Evolutionary conservation across 2,797 vertebrate genomes (phyloP), one percentile per base, ranked within the genome.

Genomic region (Poeciliopsis gracilis): DNA sequence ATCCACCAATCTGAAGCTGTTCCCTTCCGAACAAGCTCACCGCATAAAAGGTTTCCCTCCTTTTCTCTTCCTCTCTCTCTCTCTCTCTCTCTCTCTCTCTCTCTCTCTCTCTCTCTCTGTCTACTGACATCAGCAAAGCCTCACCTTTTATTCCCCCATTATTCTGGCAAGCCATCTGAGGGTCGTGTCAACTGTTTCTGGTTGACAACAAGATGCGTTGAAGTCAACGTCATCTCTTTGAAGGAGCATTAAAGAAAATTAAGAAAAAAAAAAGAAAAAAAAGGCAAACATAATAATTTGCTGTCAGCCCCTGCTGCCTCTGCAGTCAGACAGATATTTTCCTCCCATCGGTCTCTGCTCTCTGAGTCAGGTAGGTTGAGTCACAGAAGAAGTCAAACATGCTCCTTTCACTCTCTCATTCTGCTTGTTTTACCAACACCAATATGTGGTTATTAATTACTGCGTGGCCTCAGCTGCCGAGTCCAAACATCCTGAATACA

Each of bases 381-480:
- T 77, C 76, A 74, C 30, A 53, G 36, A 38, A 38, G 18, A 79
- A 84, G 78, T 89, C 47, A 76, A 83, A 82, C 72, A 70, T 28
- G 72, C 70, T 76, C n/a, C 49, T 71, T 38, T 66, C 63, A 20
- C 66, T 43, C 66, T 41, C 66, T 69, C 38, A 6, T 25, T 70
- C 41, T 16, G 41, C 67, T 70, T 70, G 67, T 70, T 70, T 70
- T 77, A 87, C 70, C 55, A 82, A 86, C 72, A 67, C 83, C 83
- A 86, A 87, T 86, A 70, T 80, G 61, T 81, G 80, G 74, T 87
- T 85, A 90, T 93, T 92, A 91, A 94, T 94, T 86, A 91, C 79
- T 25, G 80, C 76, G 30, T 30, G 45, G 84, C 79, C 78, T 78
- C 84, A 59, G 74, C 82, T 83, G 84, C 78, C 80, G 76, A 86